These are phyloP conservation scores for Melitaea cinxia DNA, from an alignment of 1,140 invertebrate species.

Conservation along the genomic window DNA sequence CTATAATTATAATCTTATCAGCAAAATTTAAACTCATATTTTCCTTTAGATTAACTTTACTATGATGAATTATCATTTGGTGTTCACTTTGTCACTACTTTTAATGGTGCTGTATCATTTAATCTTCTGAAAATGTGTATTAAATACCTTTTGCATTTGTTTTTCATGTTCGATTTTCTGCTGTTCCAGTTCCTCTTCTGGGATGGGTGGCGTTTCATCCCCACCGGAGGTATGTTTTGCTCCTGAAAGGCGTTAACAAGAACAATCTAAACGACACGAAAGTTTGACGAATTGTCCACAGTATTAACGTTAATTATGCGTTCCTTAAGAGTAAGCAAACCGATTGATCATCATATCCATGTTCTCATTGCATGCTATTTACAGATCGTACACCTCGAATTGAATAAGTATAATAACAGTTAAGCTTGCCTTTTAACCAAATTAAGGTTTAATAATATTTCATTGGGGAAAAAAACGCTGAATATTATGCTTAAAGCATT, in stretches of 20 bases:
- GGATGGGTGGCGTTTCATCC: constrained; percentile 74
- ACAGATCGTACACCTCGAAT: no score
- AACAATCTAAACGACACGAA: not conserved
- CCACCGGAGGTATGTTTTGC: constrained; percentile 68
- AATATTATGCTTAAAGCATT: no score
- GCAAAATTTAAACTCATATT: no score
- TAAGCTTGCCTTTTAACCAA: no score
- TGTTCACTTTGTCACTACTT: no score
- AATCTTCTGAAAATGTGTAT: not conserved
- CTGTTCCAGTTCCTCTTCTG: constrained; percentile 71
- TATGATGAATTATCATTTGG: no score
- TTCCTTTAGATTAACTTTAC: no score
- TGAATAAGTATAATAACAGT: no score
- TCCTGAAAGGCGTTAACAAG: constrained; percentile 43
- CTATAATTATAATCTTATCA: no score
- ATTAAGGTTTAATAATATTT: no score
- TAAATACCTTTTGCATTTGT: constrained; percentile 66
- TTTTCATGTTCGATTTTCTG: constrained; percentile 74
- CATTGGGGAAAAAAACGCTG: no score
- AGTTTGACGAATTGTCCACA: not conserved
- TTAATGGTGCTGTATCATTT: no score
- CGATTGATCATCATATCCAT: not conserved
- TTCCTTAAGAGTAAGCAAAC: constrained; percentile 27
- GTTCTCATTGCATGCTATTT: not conserved
- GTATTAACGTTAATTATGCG: constrained; percentile 10